Conservation (phyloP, 2,888 invertebrate species). For the Peribatodes rhomboidaria region DNA sequence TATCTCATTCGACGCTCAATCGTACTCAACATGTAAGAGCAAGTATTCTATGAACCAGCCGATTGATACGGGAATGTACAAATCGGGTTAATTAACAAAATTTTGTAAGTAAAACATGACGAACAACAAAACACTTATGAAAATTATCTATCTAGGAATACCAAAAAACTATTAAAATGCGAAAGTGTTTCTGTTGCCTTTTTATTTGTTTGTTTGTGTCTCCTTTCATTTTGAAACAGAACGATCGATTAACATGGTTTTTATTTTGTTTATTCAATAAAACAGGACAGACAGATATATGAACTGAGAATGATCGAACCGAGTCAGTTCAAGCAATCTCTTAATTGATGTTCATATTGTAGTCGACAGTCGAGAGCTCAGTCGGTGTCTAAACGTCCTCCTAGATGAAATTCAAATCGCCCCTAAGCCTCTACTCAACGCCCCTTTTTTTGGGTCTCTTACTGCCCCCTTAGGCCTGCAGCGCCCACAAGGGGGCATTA, state of each 20-base stretch:
- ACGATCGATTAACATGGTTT: constrained; percentile 5
- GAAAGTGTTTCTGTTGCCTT: constrained; percentile 35
- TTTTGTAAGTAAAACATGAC: constrained; percentile 33
- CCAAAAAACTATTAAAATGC: constrained; percentile 37
- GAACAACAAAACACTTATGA: background rate
- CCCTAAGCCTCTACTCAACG: background rate
- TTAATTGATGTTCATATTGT: constrained; percentile 2
- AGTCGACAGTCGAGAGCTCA: constrained; percentile 1
- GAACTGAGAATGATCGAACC: background rate
- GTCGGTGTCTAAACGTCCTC: background rate
- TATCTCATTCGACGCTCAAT: constrained; percentile 44
- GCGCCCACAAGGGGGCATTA: too few species aligned
- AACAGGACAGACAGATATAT: constrained; percentile 8
- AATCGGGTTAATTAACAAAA: constrained; percentile 38
- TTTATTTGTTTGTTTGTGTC: constrained; percentile 31
- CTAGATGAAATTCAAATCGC: constrained; percentile 6
- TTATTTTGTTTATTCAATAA: constrained; percentile 2
- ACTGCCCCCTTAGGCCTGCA: too few species aligned
- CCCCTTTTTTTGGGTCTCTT: background rate
- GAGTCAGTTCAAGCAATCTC: background rate
- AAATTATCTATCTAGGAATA: constrained; percentile 21
- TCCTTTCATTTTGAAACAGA: too few species aligned
- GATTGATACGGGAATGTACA: constrained; percentile 33
- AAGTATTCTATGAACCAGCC: constrained; percentile 30
- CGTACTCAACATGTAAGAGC: constrained; percentile 28